Evolutionary conservation across 2,113 vertebrate genomes (phyloP), one percentile per base, ranked within the genome.

Genomic region (Sclerurus mexicanus): DNA sequence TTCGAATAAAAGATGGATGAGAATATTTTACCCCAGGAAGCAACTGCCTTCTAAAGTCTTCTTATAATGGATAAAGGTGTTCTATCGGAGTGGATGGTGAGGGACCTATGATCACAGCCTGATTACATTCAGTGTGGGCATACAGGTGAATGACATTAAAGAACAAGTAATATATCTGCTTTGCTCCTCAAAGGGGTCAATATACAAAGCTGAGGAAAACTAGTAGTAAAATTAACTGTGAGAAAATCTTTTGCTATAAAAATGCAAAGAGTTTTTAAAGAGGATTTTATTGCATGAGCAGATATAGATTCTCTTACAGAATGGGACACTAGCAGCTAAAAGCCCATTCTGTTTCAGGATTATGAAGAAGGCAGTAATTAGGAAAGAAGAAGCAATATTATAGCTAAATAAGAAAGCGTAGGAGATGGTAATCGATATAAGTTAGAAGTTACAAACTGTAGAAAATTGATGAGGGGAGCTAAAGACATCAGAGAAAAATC

Each of bases 401-500:
- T 37, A 89, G 71, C 85, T 75, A 92, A 95, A 87, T 76, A 30
- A 72, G 88, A 88, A 84, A 39, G 33, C 25, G 7, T 83, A 37
- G 53, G 33, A 93, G 49, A 60, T 81, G 47, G 64, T 71, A 81
- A 86, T 95, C 90, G 71, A 93, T 96, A 5, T 49, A 92, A 95
- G 44, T 84, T 84, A 86, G 33, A 94, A 95, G 47, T 87, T 96
- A 77, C 13, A 1, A 94, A 81, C 85, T 92, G 88, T 78, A 88
- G 92, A 84, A 94, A 94, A 96, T 94, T 96, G 92, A 90, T 93
- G 79, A 86, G 40, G 18, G 44, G 74, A 94, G 58, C 82, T 86
- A 72, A 96, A 96, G 85, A 75, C 60, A 95, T 94, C 82, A 92
- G 76, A 64, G 79, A 49, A 85, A 96, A 94, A 96, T 96, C 95